A percentile compares a stretch with the other conserved stretches of the same genome.
Conservation (phyloP, 1,140 invertebrate genomes). For the Neelides sp. region DNA sequence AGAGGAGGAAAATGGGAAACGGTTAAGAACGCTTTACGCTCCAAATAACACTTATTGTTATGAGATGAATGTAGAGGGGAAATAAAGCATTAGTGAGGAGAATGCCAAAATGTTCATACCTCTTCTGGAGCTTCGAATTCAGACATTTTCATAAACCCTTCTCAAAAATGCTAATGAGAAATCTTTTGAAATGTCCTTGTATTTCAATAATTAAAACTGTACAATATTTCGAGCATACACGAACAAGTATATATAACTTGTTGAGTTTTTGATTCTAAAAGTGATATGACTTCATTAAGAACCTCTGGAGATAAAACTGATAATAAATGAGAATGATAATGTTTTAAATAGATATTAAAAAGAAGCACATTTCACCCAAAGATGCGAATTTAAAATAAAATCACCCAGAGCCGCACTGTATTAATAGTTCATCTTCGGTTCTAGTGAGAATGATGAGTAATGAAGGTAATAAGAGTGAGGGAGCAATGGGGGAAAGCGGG, state of each 20-base stretch:
- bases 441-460: too few species aligned
- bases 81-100: neutral
- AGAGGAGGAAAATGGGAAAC: neutral
- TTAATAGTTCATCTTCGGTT: too few species aligned
- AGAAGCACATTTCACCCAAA: too few species aligned
- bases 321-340: neutral
- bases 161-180: neutral
- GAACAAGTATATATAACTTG: neutral
- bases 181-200: neutral
- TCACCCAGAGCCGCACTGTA: too few species aligned
- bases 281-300: neutral
- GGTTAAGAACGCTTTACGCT: too few species aligned
- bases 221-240: neutral
- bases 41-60: too few species aligned
- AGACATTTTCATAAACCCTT: conserved; percentile 5
- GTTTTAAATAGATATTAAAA: too few species aligned
- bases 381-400: too few species aligned
- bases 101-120: conserved; percentile 5
- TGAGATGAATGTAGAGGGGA: neutral
- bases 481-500: too few species aligned
- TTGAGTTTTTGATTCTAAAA: neutral
- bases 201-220: neutral
- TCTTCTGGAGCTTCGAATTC: conserved; percentile 11
- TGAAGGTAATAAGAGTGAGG: too few species aligned
- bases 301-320: neutral